Conservation (phyloP, 2,113 vertebrate genomes). For the Laterallus jamaicensis region DNA sequence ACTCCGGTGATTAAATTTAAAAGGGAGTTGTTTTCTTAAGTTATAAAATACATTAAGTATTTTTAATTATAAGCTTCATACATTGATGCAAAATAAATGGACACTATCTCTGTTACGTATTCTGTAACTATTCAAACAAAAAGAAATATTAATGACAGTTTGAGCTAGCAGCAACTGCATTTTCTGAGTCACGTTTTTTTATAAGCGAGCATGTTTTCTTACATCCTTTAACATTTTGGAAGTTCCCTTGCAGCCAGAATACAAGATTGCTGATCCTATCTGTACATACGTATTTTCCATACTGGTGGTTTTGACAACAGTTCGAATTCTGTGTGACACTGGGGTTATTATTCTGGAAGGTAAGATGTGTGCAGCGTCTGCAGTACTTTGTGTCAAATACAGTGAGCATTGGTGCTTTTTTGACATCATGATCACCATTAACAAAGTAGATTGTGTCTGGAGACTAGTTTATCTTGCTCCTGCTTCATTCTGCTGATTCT, state of each 20-base stretch:
- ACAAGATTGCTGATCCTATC: constrained; percentile 96
- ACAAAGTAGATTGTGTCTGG: not conserved
- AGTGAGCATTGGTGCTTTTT: not conserved
- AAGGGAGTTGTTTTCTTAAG: not conserved
- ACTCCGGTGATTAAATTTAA: not conserved
- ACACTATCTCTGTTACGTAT: not conserved
- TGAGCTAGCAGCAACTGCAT: not conserved
- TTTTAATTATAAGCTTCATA: too few species aligned
- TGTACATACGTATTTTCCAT: constrained; percentile 96
- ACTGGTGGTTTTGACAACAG: constrained; percentile 92
- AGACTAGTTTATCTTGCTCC: not conserved
- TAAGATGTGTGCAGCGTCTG: constrained; percentile 60
- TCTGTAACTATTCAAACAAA: not conserved
- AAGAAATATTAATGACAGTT: not conserved
- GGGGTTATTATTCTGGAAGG: constrained; percentile 93
- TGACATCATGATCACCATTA: not conserved
- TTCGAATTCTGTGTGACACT: constrained; percentile 92
- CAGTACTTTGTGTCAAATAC: not conserved
- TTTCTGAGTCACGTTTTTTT: constrained; percentile 25
- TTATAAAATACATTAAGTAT: not conserved
- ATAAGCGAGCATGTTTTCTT: not conserved
- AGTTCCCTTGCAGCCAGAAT: constrained; percentile 86
- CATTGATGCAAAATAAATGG: not conserved
- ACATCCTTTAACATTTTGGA: not conserved
- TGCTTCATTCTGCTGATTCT: not conserved